These are phyloP conservation scores for Denticeps clupeoides DNA, from an alignment of 2,797 vertebrate species.

Conservation along the genomic window DNA sequence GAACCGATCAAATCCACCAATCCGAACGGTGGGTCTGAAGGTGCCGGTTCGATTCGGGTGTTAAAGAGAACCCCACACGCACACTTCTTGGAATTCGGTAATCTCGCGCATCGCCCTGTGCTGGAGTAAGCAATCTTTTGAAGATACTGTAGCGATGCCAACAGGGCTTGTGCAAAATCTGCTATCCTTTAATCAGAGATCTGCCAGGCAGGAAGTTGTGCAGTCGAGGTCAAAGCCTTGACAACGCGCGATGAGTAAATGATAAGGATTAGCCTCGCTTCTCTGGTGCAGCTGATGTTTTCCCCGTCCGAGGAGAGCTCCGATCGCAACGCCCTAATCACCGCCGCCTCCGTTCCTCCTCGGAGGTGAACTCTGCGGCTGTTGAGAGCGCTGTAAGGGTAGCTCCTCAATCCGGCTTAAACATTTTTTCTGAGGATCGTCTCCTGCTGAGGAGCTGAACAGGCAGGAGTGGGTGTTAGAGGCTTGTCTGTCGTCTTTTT, in stretches of 20 bases:
- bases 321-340: no score
- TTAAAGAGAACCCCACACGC: neutral
- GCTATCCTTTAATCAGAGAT: neutral
- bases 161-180: constrained; percentile 1
- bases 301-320: no score
- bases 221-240: constrained; percentile 4
- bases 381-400: constrained; percentile 31
- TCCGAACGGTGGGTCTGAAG: no score
- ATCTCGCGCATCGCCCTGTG: neutral
- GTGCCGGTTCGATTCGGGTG: no score
- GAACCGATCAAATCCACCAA: constrained; percentile 1
- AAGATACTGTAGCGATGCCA: constrained; percentile 1
- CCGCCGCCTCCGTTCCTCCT: no score
- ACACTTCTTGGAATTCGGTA: neutral
- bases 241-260: constrained; percentile 14
- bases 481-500: constrained; percentile 29
- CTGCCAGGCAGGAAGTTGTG: constrained; percentile 3
- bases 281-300: no score
- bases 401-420: no score
- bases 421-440: no score
- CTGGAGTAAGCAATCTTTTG: neutral
- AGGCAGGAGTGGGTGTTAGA: constrained; percentile 32
- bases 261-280: constrained; percentile 23
- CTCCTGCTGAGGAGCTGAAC: constrained; percentile 28
- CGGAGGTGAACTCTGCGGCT: constrained; percentile 22